Evolutionary conservation across 2,888 invertebrate species (phyloP).

Genomic region (Diaperis boleti): DNA sequence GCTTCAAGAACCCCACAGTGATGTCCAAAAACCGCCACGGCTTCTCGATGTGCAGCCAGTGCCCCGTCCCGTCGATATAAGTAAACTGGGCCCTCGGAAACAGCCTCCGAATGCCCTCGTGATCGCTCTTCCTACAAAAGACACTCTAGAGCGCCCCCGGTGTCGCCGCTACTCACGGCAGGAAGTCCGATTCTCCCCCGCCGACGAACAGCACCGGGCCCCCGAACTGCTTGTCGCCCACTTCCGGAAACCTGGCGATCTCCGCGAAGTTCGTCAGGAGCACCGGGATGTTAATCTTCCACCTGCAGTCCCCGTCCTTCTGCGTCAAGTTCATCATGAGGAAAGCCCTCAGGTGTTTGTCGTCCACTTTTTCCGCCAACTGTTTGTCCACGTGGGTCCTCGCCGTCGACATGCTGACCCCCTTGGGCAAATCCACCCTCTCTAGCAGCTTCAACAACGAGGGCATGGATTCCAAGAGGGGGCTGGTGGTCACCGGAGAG

Average conservation of each 20-base stretch:
- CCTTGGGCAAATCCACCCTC: constrained; percentile 71
- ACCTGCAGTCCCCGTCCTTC: constrained; percentile 69
- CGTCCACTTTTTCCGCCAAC: constrained; percentile 71
- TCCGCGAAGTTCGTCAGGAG: constrained; percentile 75
- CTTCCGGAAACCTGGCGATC: constrained; percentile 75
- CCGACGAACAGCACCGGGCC: constrained; percentile 88
- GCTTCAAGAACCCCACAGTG: constrained; percentile 73
- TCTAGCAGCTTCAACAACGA: constrained; percentile 77
- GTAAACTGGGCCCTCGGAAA: constrained; percentile 80
- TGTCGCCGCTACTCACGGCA: constrained; percentile 77
- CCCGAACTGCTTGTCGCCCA: constrained; percentile 53
- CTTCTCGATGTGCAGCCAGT: constrained; percentile 95
- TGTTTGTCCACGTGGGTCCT: constrained; percentile 76
- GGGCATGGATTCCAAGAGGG: constrained; percentile 73
- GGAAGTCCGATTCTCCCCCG: constrained; percentile 86
- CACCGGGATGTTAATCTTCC: constrained; percentile 85
- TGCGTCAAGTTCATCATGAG: constrained; percentile 86
- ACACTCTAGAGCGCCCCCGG: no score
- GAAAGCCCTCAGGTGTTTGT: constrained; percentile 78
- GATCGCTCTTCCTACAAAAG: constrained; percentile 69
- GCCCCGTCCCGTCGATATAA: constrained; percentile 85
- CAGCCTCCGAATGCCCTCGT: constrained; percentile 73
- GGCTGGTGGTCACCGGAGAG: constrained; percentile 74
- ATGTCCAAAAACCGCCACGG: constrained; percentile 81
- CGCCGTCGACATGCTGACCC: constrained; percentile 78